Percentiles rank a stretch among this genome's conserved stretches.
Evolutionary conservation across 2,113 vertebrate species (phyloP).

Genomic region (Paramisgurnus dabryanus): DNA sequence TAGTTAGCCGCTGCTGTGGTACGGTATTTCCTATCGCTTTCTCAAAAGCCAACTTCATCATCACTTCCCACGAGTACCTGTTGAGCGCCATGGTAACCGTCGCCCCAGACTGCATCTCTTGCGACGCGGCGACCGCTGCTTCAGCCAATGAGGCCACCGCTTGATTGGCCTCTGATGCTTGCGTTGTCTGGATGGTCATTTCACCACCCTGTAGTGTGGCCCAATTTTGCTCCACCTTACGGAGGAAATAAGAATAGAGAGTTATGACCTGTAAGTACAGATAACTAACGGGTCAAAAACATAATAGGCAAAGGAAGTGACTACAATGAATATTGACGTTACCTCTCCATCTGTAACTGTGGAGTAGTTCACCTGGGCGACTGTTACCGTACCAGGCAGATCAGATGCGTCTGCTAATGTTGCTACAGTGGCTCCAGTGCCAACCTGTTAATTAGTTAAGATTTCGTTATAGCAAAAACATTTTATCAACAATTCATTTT

Average conservation of each 20-base stretch:
- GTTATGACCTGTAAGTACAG: neutral
- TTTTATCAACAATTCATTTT: too few relatives aligned
- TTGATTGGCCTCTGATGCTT: slow-evolving; percentile 95
- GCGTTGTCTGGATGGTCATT: slow-evolving; percentile 99
- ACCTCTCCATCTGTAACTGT: slow-evolving; percentile 95
- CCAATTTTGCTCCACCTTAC: slow-evolving; percentile 85
- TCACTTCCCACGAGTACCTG: slow-evolving; percentile 77
- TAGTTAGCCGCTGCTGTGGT: slow-evolving; percentile 38
- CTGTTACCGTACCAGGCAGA: slow-evolving; percentile 91
- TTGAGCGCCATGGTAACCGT: slow-evolving; percentile 99
- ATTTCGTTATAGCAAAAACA: too few relatives aligned
- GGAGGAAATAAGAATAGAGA: neutral
- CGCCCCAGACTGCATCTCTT: slow-evolving; percentile 91
- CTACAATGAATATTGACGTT: slow-evolving; percentile 34
- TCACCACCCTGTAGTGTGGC: slow-evolving; percentile 92
- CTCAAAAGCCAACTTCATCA: neutral
- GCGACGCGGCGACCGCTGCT: slow-evolving; percentile 92
- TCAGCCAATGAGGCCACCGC: slow-evolving; percentile 94
- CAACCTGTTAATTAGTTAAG: slow-evolving; percentile 75
- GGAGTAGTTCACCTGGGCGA: slow-evolving; percentile 96
- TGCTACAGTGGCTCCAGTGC: slow-evolving; percentile 94
- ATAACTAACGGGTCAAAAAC: neutral
- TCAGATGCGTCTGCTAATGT: slow-evolving; percentile 95
- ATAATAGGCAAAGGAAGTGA: neutral
- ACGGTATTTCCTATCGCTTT: slow-evolving; percentile 23